Percentiles rank a stretch among this genome's conserved stretches.
Conservation (phyloP, 2,888 invertebrate species). For the Seira ritae region DNA sequence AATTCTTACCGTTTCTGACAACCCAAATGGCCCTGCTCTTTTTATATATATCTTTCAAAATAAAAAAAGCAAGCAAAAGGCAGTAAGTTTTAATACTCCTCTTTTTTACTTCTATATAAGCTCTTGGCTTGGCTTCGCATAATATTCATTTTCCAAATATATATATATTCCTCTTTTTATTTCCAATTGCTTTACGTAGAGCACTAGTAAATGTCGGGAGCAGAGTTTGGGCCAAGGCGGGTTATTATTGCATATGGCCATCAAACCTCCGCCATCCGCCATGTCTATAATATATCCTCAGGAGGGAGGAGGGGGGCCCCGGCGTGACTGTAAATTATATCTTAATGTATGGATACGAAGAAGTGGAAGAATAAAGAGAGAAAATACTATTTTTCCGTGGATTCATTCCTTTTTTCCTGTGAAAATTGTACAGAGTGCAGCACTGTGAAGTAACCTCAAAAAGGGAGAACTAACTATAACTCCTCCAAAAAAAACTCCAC, state of each 20-base stretch:
- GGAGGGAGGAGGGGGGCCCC: slow-evolving; percentile 65
- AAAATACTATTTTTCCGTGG: too few species aligned
- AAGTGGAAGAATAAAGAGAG: too few species aligned
- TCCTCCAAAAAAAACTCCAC: too few species aligned
- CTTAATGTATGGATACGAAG: slow-evolving; percentile 63
- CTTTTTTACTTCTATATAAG: slow-evolving; percentile 62
- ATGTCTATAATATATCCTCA: slow-evolving; percentile 65
- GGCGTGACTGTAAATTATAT: slow-evolving; percentile 67
- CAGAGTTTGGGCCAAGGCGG: slow-evolving; percentile 53
- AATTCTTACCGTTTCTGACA: slow-evolving; percentile 72
- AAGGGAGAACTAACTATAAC: too few species aligned
- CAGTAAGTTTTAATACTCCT: slow-evolving; percentile 39
- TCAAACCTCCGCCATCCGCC: slow-evolving; percentile 66
- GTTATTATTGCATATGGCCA: slow-evolving; percentile 67
- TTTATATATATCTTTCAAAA: slow-evolving; percentile 66
- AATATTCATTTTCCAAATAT: too few species aligned
- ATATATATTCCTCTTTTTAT: slow-evolving; percentile 38
- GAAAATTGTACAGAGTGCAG: too few species aligned
- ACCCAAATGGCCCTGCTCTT: slow-evolving; percentile 68
- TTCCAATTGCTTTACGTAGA: slow-evolving; percentile 49
- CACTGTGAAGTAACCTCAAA: too few species aligned
- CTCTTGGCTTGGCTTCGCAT: too few species aligned
- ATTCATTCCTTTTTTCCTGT: too few species aligned
- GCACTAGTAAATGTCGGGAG: slow-evolving; percentile 53
- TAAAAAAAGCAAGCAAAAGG: slow-evolving; percentile 51